Base-by-base conservation (phyloP, 2,888 invertebrate species). In the Drosophila mimetica region DNA sequence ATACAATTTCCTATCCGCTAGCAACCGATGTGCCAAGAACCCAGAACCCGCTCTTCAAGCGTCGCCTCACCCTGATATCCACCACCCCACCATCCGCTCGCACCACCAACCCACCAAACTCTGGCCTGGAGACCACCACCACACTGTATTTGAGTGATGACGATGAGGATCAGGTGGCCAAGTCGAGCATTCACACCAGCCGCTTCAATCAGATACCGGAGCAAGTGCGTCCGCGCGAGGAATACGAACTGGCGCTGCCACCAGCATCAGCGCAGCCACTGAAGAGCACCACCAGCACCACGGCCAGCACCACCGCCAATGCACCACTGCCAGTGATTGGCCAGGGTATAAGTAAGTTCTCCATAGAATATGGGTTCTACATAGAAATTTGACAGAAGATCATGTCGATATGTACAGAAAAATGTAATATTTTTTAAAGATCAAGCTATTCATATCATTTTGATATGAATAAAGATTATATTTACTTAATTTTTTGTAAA, bases 21-120 rank as follows among this genome's bases (percentile, higher is more conserved):
- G 89, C 67, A 87, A 83, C 92, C 87, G 89, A 92, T 89, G 89
- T 77, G 84, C 92, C 69, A 80, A 92, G 82, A 58, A 90, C 90
- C 13, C 89, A 88, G 60, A 91, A 90, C 74, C 90, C 91, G 2
- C 90, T 92, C 1, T 93, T 92, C 71, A 93, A 93, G 54, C 92
- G 92, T 1, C 89, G 92, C 67, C 89, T 84, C 34, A 89, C 90
- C 57, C 79, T 88, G 20, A 86, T 71, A 81, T 90, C 76, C 59
- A 90, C 79, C 13, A 16, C 87, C n/a, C 52, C 73, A 2, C 73
- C 80, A 3, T 76, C 77, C 4, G 67, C 85, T 11, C 76, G 85
- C 6, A 83, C 83, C n/a, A 84, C 79, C n/a, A 32, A 42, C 28
- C 22, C 30, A 44, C 64, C 71, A 9, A 25, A 50, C 6, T 34